A percentile compares a stretch with the other conserved stretches of the same genome.
Conservation (phyloP, 2,113 vertebrate species). For the Azemiops feae region DNA sequence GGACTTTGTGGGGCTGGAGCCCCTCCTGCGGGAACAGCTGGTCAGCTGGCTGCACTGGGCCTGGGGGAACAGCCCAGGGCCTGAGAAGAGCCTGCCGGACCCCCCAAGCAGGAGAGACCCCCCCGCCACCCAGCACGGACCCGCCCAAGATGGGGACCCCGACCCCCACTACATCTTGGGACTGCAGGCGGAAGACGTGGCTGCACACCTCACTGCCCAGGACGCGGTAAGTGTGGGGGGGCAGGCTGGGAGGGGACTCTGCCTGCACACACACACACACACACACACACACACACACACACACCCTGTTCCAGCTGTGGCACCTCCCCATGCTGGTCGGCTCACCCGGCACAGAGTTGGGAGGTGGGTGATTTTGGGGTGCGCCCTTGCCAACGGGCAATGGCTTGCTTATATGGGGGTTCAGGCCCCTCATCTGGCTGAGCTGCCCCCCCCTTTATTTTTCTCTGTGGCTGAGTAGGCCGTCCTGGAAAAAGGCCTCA, state of each 20-base stretch:
- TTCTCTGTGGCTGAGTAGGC: not conserved
- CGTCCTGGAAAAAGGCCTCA: too few species aligned
- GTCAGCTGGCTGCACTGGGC: constrained; percentile 50
- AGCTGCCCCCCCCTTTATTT: not conserved
- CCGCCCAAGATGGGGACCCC: not conserved
- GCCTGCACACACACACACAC: too few species aligned
- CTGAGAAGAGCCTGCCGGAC: constrained; percentile 50
- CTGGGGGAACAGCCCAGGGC: constrained; percentile 11
- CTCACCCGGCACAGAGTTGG: not conserved
- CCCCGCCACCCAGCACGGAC: not conserved
- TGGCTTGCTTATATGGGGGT: not conserved
- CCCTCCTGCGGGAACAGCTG: constrained; percentile 74
- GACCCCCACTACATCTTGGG: constrained; percentile 19
- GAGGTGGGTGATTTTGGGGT: not conserved
- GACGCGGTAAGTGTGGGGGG: not conserved
- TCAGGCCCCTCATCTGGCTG: not conserved
- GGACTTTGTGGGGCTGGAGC: constrained; percentile 78
- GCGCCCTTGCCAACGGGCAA: not conserved
- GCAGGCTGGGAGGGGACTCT: rapidly evolving
- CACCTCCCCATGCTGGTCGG: not conserved
- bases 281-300: too few species aligned
- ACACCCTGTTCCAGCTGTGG: not conserved
- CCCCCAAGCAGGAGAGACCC: constrained; percentile 14
- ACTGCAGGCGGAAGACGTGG: not conserved
- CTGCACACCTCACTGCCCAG: not conserved